Conservation (phyloP, 2,888 invertebrate species). For the Glaucopsyche alexis region DNA sequence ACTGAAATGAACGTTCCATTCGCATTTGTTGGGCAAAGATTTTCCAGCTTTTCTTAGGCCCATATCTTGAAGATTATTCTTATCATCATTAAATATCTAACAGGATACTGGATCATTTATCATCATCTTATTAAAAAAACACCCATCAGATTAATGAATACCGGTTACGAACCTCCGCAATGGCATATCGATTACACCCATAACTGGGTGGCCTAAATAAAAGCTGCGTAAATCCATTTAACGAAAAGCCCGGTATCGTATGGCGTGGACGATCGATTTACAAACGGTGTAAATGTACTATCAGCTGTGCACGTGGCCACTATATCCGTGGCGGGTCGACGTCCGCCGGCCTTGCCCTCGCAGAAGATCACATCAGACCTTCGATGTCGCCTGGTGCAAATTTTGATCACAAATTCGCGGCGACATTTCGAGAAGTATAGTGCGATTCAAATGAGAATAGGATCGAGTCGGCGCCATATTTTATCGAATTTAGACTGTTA, state of each 20-base stretch:
- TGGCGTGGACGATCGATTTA: constrained; percentile 35
- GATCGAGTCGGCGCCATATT: no score
- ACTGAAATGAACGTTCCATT: not conserved
- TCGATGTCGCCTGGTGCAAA: not conserved
- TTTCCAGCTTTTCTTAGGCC: no score
- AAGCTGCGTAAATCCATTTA: constrained; percentile 18
- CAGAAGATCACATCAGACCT: constrained; percentile 18
- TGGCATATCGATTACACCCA: constrained; percentile 33
- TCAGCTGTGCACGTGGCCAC: constrained; percentile 38
- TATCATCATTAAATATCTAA: no score
- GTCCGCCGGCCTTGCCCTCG: constrained; percentile 40
- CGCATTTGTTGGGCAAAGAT: no score
- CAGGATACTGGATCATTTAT: no score
- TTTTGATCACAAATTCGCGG: not conserved
- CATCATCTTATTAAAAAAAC: no score
- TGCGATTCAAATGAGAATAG: no score
- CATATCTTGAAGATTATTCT: no score
- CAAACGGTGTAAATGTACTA: constrained; percentile 29
- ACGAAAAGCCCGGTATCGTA: constrained; percentile 29
- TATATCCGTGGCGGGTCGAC: constrained; percentile 38
- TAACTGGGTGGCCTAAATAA: constrained; percentile 27
- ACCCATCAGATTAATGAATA: no score
- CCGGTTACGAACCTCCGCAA: not conserved
- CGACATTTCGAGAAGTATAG: not conserved
- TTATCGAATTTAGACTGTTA: no score